phyloP scores from a whole-genome alignment of 1,140 invertebrate species.

The Mycetomoellerius zeteki region DNA sequence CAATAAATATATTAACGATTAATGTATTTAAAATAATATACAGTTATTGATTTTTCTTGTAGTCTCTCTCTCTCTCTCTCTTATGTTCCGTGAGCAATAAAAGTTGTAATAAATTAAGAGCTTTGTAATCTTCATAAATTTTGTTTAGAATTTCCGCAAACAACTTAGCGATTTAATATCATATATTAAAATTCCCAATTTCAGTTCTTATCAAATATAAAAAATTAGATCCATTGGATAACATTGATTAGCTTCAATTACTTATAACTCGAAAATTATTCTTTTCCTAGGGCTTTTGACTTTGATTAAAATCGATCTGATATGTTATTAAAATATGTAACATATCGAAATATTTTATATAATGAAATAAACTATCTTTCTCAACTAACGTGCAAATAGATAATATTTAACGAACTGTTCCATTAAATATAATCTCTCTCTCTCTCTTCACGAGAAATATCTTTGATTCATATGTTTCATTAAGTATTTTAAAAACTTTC shows the following conservation, averaged over 20 bases:
- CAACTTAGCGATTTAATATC: not conserved
- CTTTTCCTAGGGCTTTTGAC: not conserved
- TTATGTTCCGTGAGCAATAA: not conserved
- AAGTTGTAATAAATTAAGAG: not conserved
- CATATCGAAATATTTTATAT: not conserved
- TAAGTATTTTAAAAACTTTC: not conserved
- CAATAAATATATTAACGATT: not conserved
- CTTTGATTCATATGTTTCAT: not conserved
- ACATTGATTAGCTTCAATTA: not conserved
- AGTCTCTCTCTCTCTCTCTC: not conserved
- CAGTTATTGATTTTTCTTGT: not conserved
- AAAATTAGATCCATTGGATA: not conserved
- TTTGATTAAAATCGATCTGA: too few species aligned
- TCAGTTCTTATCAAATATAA: not conserved
- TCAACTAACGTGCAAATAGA: not conserved
- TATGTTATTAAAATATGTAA: not conserved
- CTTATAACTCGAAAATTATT: not conserved
- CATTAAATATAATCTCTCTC: not conserved
- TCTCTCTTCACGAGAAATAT: not conserved
- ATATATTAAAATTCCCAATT: not conserved
- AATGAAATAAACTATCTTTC: constrained; percentile 10
- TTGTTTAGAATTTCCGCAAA: not conserved
- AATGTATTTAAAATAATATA: not conserved
- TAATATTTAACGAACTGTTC: not conserved
- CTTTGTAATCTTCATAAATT: not conserved